A percentile compares a stretch with the other conserved stretches of the same genome.
These are phyloP conservation scores for Ichneumoninae sp. DNA, from an alignment of 2,888 invertebrate species.

Conservation along the genomic window DNA sequence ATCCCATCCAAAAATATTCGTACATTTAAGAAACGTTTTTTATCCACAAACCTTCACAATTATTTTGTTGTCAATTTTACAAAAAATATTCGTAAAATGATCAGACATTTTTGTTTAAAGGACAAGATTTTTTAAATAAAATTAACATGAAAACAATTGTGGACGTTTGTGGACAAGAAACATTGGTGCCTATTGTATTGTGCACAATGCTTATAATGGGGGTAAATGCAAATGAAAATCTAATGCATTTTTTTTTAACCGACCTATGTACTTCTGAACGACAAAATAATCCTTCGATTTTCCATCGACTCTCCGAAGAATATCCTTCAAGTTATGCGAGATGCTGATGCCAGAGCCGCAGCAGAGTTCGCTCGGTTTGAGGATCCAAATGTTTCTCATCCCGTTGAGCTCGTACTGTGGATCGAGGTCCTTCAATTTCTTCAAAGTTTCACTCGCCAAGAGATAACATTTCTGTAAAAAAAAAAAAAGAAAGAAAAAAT, in stretches of 20 bases:
- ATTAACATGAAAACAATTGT: too few species aligned
- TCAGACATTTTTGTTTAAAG: not conserved
- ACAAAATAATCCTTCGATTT: conserved; percentile 89
- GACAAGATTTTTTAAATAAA: too few species aligned
- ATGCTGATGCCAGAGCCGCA: conserved; percentile 94
- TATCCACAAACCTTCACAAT: too few species aligned
- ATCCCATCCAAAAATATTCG: not conserved
- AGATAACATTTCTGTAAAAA: conserved; percentile 67
- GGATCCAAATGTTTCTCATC: conserved; percentile 93
- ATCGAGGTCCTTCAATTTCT: conserved; percentile 76
- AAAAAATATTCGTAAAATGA: not conserved
- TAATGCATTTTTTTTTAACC: conserved; percentile 70
- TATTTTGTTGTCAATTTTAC: too few species aligned
- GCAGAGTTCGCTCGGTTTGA: conserved; percentile 93
- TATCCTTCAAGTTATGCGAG: conserved; percentile 90
- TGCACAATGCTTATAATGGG: too few species aligned
- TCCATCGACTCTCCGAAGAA: conserved; percentile 87
- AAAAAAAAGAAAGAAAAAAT: not conserved
- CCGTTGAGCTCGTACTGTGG: conserved; percentile 87
- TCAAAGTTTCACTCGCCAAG: conserved; percentile 64
- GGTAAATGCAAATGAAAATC: conserved; percentile 4
- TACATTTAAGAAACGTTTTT: too few species aligned
- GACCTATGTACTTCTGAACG: conserved; percentile 96
- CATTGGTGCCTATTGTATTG: too few species aligned
- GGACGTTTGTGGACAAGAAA: too few species aligned